Conservation (phyloP, 2,888 invertebrate species). For the Drosophila greeni region DNA sequence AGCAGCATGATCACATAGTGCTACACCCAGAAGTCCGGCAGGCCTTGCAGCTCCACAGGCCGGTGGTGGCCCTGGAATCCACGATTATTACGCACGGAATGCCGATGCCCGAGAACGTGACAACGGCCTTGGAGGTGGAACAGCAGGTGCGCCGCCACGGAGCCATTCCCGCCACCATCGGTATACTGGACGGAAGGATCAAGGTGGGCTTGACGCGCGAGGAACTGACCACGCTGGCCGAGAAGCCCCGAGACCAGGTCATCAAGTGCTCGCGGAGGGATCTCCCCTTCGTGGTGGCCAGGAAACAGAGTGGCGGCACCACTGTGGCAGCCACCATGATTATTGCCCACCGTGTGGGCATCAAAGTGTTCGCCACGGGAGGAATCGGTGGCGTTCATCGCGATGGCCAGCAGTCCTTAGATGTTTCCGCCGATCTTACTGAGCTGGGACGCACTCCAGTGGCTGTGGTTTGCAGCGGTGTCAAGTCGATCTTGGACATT, state of each 20-base stretch:
- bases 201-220: constrained; percentile 86
- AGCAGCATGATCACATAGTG: constrained; percentile 66
- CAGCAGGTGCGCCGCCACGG: constrained; percentile 87
- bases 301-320: constrained; percentile 90
- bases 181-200: constrained; percentile 89
- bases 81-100: constrained; percentile 99
- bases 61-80: constrained; percentile 96
- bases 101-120: constrained; percentile 94
- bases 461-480: constrained; percentile 95
- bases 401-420: constrained; percentile 90
- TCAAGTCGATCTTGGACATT: constrained; percentile 98
- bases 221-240: constrained; percentile 84
- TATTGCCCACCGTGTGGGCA: constrained; percentile 88
- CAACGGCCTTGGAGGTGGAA: constrained; percentile 89
- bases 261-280: constrained; percentile 94
- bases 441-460: constrained; percentile 93
- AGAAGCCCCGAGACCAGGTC: constrained; percentile 65
- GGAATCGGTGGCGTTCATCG: constrained; percentile 94
- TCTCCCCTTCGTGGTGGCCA: constrained; percentile 86
- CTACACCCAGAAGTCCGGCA: constrained; percentile 83
- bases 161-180: constrained; percentile 94
- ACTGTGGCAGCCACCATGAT: constrained; percentile 97
- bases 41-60: constrained; percentile 83
- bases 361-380: constrained; percentile 96
- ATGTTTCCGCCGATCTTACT: constrained; percentile 95